phyloP scores from a whole-genome alignment of 2,797 vertebrate genomes.

The Hyperoplus immaculatus region DNA sequence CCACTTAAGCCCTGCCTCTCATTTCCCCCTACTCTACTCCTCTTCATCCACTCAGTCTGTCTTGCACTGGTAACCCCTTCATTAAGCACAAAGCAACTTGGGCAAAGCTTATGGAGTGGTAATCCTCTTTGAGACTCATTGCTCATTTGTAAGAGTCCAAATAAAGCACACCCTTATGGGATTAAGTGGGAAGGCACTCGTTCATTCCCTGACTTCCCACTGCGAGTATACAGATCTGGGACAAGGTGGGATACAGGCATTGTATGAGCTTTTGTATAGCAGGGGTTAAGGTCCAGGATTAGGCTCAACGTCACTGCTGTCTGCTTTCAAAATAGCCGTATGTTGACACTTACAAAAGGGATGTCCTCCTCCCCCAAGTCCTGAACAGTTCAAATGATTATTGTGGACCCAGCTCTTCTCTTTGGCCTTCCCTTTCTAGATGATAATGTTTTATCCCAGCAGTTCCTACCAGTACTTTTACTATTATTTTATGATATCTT shows the following conservation, averaged over 20 bases:
- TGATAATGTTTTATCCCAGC: too few species aligned
- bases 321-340: conserved; percentile 50
- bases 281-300: conserved; percentile 47
- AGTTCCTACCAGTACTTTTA: too few species aligned
- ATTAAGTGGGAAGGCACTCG: conserved; percentile 81
- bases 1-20: conserved; percentile 42
- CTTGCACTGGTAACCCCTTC: conserved; percentile 39
- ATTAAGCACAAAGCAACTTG: conserved; percentile 56
- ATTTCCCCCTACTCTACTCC: conserved; percentile 24
- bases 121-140: conserved; percentile 88
- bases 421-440: too few species aligned
- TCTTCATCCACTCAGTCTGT: conserved; percentile 41
- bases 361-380: conserved; percentile 22
- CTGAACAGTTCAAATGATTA: too few species aligned
- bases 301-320: conserved; percentile 30
- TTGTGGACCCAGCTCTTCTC: too few species aligned
- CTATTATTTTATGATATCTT: too few species aligned
- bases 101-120: conserved; percentile 70
- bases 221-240: conserved; percentile 47
- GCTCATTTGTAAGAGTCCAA: conserved; percentile 87
- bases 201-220: conserved; percentile 82
- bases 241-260: conserved; percentile 28
- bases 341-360: conserved; percentile 31
- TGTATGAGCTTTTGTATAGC: conserved; percentile 37
- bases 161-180: conserved; percentile 88